A percentile compares a stretch with the other conserved stretches of the same genome.
Conservation (phyloP, 37 sponge, comb jelly and placozoan genomes). For the Spongilla lacustris region DNA sequence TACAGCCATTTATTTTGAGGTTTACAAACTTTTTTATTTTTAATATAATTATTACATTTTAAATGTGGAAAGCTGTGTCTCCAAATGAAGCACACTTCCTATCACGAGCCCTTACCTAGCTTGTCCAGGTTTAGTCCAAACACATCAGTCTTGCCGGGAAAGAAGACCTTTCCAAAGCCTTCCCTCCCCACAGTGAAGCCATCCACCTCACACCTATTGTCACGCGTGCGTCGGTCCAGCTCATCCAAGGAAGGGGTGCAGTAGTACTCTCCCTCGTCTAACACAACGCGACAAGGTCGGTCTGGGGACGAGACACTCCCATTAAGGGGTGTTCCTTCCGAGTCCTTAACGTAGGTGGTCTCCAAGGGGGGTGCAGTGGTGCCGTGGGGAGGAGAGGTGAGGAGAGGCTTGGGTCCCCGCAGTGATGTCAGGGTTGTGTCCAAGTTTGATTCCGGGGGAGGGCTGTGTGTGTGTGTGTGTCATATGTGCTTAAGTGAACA, state of each 20-base stretch:
- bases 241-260: slow-evolving; percentile 70
- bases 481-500: neutral
- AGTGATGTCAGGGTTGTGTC: no score
- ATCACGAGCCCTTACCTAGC: slow-evolving; percentile 48
- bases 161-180: slow-evolving; percentile 70
- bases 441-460: neutral
- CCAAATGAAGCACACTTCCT: neutral
- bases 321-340: neutral
- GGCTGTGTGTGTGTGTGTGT: neutral
- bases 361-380: no score
- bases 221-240: slow-evolving; percentile 31
- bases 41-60: no score
- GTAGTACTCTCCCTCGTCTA: slow-evolving; percentile 61
- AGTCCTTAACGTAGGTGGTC: neutral
- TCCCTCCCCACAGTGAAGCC: slow-evolving; percentile 78
- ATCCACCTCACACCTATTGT: slow-evolving; percentile 31
- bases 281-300: slow-evolving; percentile 17
- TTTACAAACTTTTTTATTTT: no score
- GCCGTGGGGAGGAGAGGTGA: slow-evolving; percentile 1
- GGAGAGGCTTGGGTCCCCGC: neutral
- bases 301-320: neutral
- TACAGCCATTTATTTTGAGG: no score
- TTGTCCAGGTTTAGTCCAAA: slow-evolving; percentile 83
- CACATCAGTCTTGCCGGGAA: slow-evolving; percentile 74
- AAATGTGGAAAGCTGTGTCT: no score